These are phyloP conservation scores for Rhopalosiphum maidis DNA, from an alignment of 1,140 invertebrate genomes.

Conservation along the genomic window DNA sequence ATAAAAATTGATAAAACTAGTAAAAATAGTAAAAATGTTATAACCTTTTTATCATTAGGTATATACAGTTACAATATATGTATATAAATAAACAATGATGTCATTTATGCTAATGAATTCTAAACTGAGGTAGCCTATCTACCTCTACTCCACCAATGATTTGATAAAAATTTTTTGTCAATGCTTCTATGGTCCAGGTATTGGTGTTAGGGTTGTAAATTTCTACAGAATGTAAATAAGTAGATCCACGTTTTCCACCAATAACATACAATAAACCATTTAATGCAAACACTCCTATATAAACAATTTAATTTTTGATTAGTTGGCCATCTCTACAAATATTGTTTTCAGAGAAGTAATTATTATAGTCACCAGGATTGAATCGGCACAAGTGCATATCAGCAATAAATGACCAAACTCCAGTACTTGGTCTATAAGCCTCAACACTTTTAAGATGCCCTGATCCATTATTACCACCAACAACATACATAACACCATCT, in stretches of 20 bases:
- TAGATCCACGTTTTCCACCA: constrained; percentile 90
- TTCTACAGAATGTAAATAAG: constrained; percentile 90
- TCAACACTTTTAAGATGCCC: constrained; percentile 88
- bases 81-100: too few relatives aligned
- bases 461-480: constrained; percentile 90
- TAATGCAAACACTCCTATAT: constrained; percentile 82
- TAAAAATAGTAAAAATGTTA: too few relatives aligned
- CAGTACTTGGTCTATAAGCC: constrained; percentile 79
- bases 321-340: neutral
- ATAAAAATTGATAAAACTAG: too few relatives aligned
- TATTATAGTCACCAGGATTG: constrained; percentile 76
- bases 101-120: too few relatives aligned
- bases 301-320: neutral
- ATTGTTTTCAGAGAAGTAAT: neutral
- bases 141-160: constrained; percentile 95
- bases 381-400: constrained; percentile 90
- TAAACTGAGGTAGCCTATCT: constrained; percentile 70
- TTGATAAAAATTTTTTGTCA: constrained; percentile 86
- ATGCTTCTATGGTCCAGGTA: constrained; percentile 80
- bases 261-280: constrained; percentile 87
- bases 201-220: constrained; percentile 84
- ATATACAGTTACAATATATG: too few relatives aligned
- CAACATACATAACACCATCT: constrained; percentile 86
- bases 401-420: constrained; percentile 82
- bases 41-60: too few relatives aligned